Evolutionary conservation across 2,888 invertebrate species (phyloP).

Genomic region (Lycocerus yunnanus): DNA sequence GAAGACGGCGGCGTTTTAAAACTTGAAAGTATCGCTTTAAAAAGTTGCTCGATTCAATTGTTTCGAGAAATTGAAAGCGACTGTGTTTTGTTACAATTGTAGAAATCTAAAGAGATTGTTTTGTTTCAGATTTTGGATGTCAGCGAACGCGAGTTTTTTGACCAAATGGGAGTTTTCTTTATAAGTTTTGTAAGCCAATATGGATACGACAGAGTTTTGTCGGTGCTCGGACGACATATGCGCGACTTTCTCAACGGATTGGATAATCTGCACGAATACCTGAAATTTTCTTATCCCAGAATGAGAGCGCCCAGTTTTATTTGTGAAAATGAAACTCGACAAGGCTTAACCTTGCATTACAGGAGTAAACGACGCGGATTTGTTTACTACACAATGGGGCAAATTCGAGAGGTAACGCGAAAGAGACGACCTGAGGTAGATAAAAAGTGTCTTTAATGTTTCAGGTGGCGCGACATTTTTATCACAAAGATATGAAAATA

Average conservation of each 20-base stretch:
- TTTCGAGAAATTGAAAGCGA: background rate
- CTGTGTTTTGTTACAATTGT: background rate
- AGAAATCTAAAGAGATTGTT: constrained; percentile 18
- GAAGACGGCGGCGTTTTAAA: background rate
- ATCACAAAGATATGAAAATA: constrained; percentile 93
- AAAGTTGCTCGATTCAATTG: background rate
- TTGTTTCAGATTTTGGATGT: constrained; percentile 77
- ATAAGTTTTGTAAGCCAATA: constrained; percentile 93
- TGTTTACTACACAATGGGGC: constrained; percentile 96
- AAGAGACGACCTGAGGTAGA: background rate
- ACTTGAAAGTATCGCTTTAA: background rate
- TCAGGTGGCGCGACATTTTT: constrained; percentile 88
- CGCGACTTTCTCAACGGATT: constrained; percentile 94
- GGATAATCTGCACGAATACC: constrained; percentile 96
- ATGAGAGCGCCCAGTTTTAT: constrained; percentile 95
- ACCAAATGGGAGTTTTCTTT: constrained; percentile 92
- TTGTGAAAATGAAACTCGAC: constrained; percentile 92
- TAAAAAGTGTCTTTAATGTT: constrained; percentile 20
- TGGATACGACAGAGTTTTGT: constrained; percentile 90
- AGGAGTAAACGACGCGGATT: constrained; percentile 91
- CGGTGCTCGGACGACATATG: constrained; percentile 91
- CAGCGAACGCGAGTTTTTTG: constrained; percentile 89
- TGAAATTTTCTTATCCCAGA: constrained; percentile 93
- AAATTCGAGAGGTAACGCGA: constrained; percentile 76
- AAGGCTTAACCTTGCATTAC: constrained; percentile 92